Conservation (phyloP, 1,140 invertebrate genomes). For the Neelides sp. region DNA sequence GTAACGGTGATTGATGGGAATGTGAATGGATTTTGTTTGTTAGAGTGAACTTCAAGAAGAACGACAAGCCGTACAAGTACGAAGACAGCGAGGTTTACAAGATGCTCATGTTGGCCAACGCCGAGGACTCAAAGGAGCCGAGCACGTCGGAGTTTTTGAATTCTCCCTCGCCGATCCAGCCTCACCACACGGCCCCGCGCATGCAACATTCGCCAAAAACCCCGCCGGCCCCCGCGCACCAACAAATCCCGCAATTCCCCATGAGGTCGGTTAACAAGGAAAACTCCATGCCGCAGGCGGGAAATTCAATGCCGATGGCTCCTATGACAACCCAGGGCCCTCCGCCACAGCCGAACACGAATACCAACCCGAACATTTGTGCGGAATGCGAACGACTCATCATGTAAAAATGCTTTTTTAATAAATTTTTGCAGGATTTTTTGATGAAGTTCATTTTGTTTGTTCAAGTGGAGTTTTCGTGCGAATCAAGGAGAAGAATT, state of each 20-base stretch:
- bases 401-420: constrained; percentile 53
- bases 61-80: constrained; percentile 74
- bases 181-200: not conserved
- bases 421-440: not conserved
- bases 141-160: constrained; percentile 36
- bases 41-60: constrained; percentile 92
- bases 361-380: constrained; percentile 74
- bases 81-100: constrained; percentile 81
- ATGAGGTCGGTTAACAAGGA: too few species aligned
- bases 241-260: too few species aligned
- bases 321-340: not conserved
- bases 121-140: too few species aligned
- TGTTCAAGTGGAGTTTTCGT: constrained; percentile 79
- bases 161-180: not conserved
- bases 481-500: constrained; percentile 86
- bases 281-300: too few species aligned
- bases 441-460: constrained; percentile 1
- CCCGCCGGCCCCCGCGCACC: too few species aligned
- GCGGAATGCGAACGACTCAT: constrained; percentile 83
- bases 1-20: not conserved
- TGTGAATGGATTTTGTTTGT: constrained; percentile 31
- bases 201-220: too few species aligned
- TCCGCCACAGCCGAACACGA: too few species aligned
- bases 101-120: constrained; percentile 79
- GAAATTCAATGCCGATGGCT: constrained; percentile 11